Conservation (phyloP, 2,797 vertebrate genomes). For the Mycteria americana region DNA sequence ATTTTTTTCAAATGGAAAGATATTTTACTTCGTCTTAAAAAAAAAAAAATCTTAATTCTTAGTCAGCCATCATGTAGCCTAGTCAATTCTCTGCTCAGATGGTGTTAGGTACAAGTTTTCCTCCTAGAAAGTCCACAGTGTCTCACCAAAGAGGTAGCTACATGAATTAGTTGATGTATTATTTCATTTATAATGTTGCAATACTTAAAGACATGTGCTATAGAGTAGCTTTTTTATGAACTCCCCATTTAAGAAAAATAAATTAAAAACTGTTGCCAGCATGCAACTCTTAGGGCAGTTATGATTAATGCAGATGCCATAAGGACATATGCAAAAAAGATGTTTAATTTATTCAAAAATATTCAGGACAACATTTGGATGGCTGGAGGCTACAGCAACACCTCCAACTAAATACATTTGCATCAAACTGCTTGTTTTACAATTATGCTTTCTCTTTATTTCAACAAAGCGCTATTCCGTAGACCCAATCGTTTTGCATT, state of each 20-base stretch:
- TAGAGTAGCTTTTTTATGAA: background rate
- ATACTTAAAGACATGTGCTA: background rate
- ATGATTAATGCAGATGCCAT: constrained; percentile 19
- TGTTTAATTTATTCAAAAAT: background rate
- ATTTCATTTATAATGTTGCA: background rate
- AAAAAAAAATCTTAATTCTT: background rate
- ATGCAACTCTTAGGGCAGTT: background rate
- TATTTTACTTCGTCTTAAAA: background rate
- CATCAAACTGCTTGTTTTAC: background rate
- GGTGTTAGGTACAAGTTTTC: background rate
- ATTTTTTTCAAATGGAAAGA: background rate
- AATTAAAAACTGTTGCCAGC: background rate
- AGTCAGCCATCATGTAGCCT: background rate
- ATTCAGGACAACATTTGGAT: constrained; percentile 15
- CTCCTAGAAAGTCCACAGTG: background rate
- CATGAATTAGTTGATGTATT: background rate
- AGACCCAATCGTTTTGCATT: background rate
- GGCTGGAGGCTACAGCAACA: constrained; percentile 18
- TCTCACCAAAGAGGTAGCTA: background rate
- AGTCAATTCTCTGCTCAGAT: background rate
- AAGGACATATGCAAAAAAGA: background rate
- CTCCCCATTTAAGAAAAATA: background rate
- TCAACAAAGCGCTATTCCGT: background rate
- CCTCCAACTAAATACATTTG: constrained; percentile 7
- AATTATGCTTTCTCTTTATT: background rate